Conservation (phyloP, 1,140 invertebrate species). For the Saccostrea echinata region DNA sequence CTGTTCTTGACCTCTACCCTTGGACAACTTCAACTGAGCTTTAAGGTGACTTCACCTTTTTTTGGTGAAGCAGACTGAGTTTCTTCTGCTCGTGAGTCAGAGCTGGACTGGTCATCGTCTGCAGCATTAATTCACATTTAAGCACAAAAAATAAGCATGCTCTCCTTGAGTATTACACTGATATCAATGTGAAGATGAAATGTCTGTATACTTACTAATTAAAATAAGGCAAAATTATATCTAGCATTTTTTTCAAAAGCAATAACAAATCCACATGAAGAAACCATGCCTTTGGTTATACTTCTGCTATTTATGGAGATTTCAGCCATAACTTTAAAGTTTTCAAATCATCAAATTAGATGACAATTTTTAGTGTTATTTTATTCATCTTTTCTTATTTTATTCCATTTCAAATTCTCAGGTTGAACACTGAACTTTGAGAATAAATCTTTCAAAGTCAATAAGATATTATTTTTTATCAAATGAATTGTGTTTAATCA, state of each 20-base stretch:
- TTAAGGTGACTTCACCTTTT: slow-evolving; percentile 20
- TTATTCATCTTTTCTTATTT: too few species aligned
- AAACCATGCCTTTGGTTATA: too few species aligned
- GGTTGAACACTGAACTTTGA: too few species aligned
- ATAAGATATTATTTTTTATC: too few species aligned
- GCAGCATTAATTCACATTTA: slow-evolving; percentile 24
- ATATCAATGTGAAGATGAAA: not conserved
- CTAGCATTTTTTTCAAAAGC: not conserved
- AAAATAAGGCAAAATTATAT: not conserved
- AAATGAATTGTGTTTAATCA: too few species aligned
- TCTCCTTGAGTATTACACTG: not conserved
- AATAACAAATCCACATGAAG: not conserved
- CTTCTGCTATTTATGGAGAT: too few species aligned
- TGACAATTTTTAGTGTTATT: too few species aligned
- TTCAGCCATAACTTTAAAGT: too few species aligned
- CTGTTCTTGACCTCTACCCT: slow-evolving; percentile 9
- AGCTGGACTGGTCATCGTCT: slow-evolving; percentile 50
- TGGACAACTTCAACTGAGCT: not conserved
- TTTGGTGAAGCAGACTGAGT: slow-evolving; percentile 38
- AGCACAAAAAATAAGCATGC: slow-evolving; percentile 37
- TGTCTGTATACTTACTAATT: not conserved
- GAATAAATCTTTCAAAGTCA: too few species aligned
- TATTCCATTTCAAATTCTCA: too few species aligned
- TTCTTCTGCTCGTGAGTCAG: slow-evolving; percentile 50
- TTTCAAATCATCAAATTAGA: too few species aligned